Evolutionary conservation across 1,140 invertebrate genomes (phyloP).

Genomic region (Cyrtorhinus lividipennis): DNA sequence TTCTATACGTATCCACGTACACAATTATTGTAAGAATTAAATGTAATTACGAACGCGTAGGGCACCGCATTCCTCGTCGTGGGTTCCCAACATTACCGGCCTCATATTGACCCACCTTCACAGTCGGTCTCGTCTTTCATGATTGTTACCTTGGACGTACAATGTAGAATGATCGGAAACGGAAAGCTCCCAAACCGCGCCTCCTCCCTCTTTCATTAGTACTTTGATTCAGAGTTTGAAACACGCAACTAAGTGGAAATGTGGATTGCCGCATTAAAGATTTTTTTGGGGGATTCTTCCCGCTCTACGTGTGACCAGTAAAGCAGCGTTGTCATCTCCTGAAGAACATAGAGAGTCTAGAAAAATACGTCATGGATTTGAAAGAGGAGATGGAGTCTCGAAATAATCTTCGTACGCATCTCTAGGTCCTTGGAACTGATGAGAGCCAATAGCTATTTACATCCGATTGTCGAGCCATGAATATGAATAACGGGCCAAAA

Average conservation of each 20-base stretch:
- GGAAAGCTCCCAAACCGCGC: neutral
- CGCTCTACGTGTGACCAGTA: too few species aligned
- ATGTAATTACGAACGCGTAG: neutral
- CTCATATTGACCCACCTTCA: neutral
- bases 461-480: neutral
- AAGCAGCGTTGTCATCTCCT: too few species aligned
- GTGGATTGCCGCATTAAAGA: too few species aligned
- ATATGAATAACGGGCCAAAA: too few species aligned
- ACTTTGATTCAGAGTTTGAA: too few species aligned
- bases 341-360: neutral
- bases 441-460: neutral
- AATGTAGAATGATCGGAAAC: neutral
- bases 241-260: too few species aligned
- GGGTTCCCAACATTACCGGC: neutral
- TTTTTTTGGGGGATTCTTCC: too few species aligned
- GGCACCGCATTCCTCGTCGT: neutral
- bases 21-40: conserved; percentile 1
- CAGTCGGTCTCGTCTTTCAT: neutral
- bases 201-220: too few species aligned
- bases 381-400: neutral
- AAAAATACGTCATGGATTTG: neutral
- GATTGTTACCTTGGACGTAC: neutral
- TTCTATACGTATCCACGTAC: too few species aligned
- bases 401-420: neutral
- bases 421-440: neutral